A percentile compares a stretch with the other conserved stretches of the same genome.
phyloP scores from a whole-genome alignment of 2,113 vertebrate species.

The Phasianus colchicus region DNA sequence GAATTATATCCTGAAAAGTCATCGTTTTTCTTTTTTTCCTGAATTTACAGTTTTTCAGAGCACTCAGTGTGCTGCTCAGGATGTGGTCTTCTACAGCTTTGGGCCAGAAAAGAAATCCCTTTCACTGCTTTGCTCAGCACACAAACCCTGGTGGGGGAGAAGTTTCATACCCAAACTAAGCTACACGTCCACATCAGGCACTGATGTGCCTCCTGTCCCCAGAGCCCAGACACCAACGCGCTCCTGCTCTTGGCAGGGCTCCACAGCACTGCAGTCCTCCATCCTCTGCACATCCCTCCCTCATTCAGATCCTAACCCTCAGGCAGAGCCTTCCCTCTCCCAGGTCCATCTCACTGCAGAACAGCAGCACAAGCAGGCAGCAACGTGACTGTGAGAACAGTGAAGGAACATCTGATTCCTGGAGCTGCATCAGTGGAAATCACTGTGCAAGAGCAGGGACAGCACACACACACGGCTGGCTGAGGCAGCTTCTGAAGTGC shows the following conservation, averaged over 20 bases:
- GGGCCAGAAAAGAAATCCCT: background rate
- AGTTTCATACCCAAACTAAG: background rate
- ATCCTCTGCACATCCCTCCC: background rate
- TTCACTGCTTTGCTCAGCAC: background rate
- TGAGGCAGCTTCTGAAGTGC: rapidly evolving
- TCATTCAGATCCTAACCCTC: background rate
- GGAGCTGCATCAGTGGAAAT: rapidly evolving
- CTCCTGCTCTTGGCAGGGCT: background rate
- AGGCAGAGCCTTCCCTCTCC: background rate
- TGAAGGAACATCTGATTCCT: rapidly evolving
- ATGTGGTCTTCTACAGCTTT: background rate
- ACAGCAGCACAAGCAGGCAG: rapidly evolving
- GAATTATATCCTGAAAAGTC: background rate
- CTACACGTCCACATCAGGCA: background rate
- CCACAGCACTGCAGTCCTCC: background rate
- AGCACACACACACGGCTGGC: rapidly evolving
- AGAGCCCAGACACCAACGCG: rapidly evolving
- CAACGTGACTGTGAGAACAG: background rate
- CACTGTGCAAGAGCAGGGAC: background rate
- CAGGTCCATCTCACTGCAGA: background rate
- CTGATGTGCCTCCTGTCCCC: background rate
- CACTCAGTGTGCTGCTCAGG: background rate
- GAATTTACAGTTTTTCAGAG: background rate
- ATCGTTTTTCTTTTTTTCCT: background rate
- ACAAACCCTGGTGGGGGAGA: background rate